Evolutionary conservation across 2,888 invertebrate species (phyloP), one percentile per base, ranked within the genome.

Genomic region (Epinotia demarniana): DNA sequence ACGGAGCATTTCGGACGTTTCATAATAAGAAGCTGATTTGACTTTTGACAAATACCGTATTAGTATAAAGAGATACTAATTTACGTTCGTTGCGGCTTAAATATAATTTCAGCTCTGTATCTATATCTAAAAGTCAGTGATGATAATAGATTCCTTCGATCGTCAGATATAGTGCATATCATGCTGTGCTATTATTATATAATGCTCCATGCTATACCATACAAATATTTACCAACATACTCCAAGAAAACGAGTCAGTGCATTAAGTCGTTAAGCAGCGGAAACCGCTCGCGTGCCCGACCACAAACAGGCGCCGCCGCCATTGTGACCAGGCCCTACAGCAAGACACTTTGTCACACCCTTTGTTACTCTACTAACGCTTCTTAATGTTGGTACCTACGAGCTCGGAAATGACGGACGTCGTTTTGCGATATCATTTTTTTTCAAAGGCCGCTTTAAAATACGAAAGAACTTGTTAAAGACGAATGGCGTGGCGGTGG

Each of bases 321-420:
- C 82, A 84, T 89, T 89, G 87, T 89, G 82, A 81, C 75, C 79
- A 78, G 77, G 84, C 86, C 80, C 81, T 80, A 80, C 79, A 81
- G 82, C 82, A 84, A 87, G 87, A 86, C 89, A 90, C 90, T 90
- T 89, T 89, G 89, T 90, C 89, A 89, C 84, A 84, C 86, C 87
- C 87, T 91, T 91, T 92, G 90, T 91, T 85, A 87, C 83, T 80
- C 82, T 86, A 87, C 88, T 91, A 91, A 91, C 90, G 90, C 88
- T 85, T 84, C 87, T 90, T 89, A 89, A 90, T 88, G 89, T 84
- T 81, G 85, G 81, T 84, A 82, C 83, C 83, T 83, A 82, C 85
- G 84, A 85, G 83, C 84, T 79, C 82, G 86, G 86, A 87, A 90
- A 90, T 85, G 85, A 84, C 80, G 79, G 79, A 79, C 81, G 82